Conservation (phyloP, 2,888 invertebrate species). For the Norana najaformis region DNA sequence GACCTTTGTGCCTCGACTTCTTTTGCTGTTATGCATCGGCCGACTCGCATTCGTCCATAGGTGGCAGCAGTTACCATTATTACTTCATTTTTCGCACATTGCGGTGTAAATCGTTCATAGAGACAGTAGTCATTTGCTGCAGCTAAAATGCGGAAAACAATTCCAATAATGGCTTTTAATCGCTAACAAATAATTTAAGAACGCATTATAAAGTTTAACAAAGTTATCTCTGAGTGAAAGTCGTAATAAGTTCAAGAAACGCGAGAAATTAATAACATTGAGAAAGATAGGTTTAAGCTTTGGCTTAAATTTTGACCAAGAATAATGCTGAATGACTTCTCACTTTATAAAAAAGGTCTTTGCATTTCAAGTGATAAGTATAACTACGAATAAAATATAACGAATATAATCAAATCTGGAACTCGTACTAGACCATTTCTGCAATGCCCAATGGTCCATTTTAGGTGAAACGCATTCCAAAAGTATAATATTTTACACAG, state of each 20-base stretch:
- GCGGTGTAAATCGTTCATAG: not conserved
- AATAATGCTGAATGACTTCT: not conserved
- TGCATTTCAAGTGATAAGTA: not conserved
- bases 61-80: not conserved
- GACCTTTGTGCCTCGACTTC: not conserved
- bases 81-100: not conserved
- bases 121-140: not conserved
- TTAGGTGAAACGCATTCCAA: no score
- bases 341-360: not conserved
- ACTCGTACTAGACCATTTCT: no score
- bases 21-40: slow-evolving; percentile 8
- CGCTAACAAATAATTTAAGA: not conserved
- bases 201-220: no score
- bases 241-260: no score
- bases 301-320: not conserved
- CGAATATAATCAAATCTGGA: no score
- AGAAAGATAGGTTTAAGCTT: not conserved
- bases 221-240: no score
- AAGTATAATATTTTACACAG: no score
- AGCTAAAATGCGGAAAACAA: not conserved
- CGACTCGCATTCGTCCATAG: slow-evolving; percentile 21
- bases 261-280: not conserved
- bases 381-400: no score
- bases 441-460: no score
- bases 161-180: not conserved